Conservation (phyloP, 1,140 invertebrate species). For the Brachionus paranguensis region DNA sequence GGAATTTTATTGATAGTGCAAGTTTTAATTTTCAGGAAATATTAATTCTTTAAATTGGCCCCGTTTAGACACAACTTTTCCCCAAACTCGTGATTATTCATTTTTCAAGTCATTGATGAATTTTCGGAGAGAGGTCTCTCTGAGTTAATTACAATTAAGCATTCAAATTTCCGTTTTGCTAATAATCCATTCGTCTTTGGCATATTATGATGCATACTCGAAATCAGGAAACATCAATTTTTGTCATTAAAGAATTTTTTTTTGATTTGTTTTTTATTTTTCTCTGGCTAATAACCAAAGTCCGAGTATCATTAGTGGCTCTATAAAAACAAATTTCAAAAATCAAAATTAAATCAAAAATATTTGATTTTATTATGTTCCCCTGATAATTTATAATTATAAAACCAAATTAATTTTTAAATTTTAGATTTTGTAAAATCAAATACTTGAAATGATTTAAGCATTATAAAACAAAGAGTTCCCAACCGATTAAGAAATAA, state of each 20-base stretch:
- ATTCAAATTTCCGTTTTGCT: conserved; percentile 23
- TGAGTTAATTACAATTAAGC: conserved; percentile 1
- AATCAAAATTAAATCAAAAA: background rate
- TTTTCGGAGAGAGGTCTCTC: background rate
- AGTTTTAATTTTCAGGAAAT: background rate
- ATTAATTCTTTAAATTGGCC: background rate
- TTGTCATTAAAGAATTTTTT: conserved; percentile 2
- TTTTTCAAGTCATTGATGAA: background rate
- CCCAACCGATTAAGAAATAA: background rate
- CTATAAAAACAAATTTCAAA: background rate
- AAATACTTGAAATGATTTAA: background rate
- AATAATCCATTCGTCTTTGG: background rate
- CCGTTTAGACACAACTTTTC: background rate
- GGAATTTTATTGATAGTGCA: background rate
- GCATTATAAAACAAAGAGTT: background rate
- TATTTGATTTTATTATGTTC: background rate
- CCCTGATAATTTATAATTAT: background rate
- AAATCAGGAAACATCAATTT: conserved; percentile 9
- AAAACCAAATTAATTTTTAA: background rate
- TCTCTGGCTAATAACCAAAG: background rate
- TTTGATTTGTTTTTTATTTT: background rate
- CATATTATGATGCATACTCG: background rate
- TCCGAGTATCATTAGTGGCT: background rate
- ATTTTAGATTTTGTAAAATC: background rate
- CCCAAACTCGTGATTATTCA: conserved; percentile 23